A percentile compares a stretch with the other conserved stretches of the same genome.
These are phyloP conservation scores for Pelagia noctiluca DNA, from an alignment of 30 jellyfish, hydroid and myxozoan species.

Conservation along the genomic window DNA sequence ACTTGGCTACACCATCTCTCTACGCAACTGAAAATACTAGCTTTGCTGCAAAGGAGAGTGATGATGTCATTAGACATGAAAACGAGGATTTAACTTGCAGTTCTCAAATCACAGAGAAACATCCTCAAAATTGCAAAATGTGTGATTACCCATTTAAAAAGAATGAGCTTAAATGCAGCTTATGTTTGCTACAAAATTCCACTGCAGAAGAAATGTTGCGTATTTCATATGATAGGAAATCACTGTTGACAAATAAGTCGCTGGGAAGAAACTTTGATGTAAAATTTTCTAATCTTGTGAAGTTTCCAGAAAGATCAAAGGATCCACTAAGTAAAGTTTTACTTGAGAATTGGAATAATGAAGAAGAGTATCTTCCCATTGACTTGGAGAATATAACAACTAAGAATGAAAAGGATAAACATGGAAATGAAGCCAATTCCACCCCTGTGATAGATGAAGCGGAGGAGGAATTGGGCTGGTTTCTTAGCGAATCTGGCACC, in stretches of 20 bases:
- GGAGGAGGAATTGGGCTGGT: constrained; percentile 38
- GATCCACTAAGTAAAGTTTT: constrained; percentile 61
- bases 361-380: constrained; percentile 50
- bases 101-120: too few relatives aligned
- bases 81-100: not conserved
- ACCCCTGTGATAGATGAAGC: not conserved
- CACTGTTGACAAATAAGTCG: constrained; percentile 14
- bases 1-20: too few relatives aligned
- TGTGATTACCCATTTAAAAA: not conserved
- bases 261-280: constrained; percentile 8
- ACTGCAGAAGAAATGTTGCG: not conserved
- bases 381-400: not conserved
- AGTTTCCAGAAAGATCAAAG: constrained; percentile 37
- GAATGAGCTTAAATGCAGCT: not conserved
- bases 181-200: not conserved
- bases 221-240: not conserved
- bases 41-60: not conserved
- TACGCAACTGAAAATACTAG: too few relatives aligned
- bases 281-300: not conserved
- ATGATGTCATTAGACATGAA: not conserved
- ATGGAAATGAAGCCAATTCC: not conserved
- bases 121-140: not conserved
- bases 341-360: constrained; percentile 61
- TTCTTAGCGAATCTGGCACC: constrained; percentile 37
- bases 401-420: not conserved